Base-by-base conservation (phyloP, 2,797 vertebrate species). In the Sebastiscus albofasciatus region DNA sequence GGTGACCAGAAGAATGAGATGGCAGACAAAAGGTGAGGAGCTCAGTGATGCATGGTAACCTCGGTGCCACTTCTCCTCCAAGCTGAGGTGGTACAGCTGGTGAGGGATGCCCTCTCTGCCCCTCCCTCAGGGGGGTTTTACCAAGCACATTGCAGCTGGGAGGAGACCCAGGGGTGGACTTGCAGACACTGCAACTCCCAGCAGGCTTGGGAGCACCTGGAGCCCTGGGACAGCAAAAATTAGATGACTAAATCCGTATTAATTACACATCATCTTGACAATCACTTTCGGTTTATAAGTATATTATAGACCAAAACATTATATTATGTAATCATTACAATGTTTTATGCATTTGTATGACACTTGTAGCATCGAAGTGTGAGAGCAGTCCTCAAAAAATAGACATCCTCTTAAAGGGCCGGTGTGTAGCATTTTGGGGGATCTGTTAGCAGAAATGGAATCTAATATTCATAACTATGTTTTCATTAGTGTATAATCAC, bases 81-180 rank as follows among this genome's bases (percentile, higher is more conserved):
- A 12, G 67, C 75, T 72, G 67, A 80, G 71, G 46, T 70, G 58
- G 61, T 75, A 31, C 81, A 91, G 82, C 84, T 84, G 89, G 80
- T 68, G 31, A 80, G 75, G 77, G 42, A 49, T 8, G 56, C 24
- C 85, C 75, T 87, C 72, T 76, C 58, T 76, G 34, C 72, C 26
- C 24, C 77, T 89, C 80, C 85, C 84, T 82, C 62, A 61, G 81
- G 85, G 80, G 83, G 79, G 29, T 67, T 80, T 71, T 76, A 81
- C 16, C 31, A 24, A 71, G 60, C 72, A 69, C 65, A 73, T n/a
- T 71, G 42, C 34, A 58, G 24, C 46, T 42, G 42, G 78, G 73
- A 61, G 52, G 75, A 78, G 29, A 73, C 64, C 55, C 33, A 13
- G 55, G 16, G 67, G 68, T 72, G 64, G 42, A 59, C 52, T 46